A percentile compares a stretch with the other conserved stretches of the same genome.
phyloP scores from a whole-genome alignment of 2,113 vertebrate species.

The Pontoporia blainvillei region DNA sequence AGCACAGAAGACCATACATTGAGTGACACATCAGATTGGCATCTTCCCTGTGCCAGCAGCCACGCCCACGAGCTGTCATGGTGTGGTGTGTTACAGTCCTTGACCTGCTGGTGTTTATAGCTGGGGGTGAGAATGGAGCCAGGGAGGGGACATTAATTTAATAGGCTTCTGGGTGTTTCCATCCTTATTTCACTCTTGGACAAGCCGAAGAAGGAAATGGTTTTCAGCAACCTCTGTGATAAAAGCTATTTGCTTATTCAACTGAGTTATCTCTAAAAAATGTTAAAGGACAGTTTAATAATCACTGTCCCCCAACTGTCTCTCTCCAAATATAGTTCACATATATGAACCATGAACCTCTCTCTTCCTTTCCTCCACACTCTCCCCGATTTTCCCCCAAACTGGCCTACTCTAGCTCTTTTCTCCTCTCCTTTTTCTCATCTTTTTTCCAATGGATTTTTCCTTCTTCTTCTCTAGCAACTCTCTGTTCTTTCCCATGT shows the following conservation, averaged over 20 bases:
- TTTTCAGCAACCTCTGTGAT: background rate
- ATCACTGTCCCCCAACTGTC: background rate
- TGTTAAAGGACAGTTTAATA: background rate
- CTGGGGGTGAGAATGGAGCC: background rate
- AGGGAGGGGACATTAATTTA: background rate
- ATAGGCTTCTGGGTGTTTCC: background rate
- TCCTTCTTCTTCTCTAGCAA: background rate
- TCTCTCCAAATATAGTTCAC: background rate
- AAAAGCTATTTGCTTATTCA: background rate
- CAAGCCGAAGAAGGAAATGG: background rate
- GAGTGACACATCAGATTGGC: background rate
- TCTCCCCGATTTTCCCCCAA: background rate
- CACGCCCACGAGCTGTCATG: background rate
- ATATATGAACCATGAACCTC: background rate
- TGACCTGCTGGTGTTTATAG: background rate
- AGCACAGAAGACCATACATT: background rate
- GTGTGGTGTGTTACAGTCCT: accelerated
- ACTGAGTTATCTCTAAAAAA: background rate
- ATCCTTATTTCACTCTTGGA: background rate
- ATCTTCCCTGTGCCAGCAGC: background rate
- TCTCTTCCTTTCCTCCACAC: background rate
- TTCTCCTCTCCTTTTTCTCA: background rate
- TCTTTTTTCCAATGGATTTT: background rate
- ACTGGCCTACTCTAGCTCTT: background rate
- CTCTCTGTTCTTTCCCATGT: background rate